Base-by-base conservation (phyloP, 2,797 vertebrate species). In the Mareca penelope region DNA sequence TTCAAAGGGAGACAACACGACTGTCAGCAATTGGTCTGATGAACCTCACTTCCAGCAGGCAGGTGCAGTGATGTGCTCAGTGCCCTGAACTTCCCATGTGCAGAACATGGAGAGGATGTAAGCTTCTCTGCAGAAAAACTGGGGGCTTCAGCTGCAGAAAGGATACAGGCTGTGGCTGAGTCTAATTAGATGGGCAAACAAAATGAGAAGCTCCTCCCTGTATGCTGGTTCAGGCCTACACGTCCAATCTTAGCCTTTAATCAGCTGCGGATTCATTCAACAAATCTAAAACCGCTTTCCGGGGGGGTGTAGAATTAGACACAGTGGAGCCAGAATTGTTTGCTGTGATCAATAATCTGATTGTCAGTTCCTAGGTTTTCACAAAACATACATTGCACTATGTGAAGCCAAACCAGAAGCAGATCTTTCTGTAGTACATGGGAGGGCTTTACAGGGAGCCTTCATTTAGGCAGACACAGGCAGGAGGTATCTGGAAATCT, bases 401-500 rank as follows among this genome's bases (percentile, higher is more conserved):
- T 82, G 69, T 28, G 83, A 94, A 94, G 95, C 85, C 89, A 93
- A 94, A 92, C 77, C 88, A 97, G 95, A 93, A 95, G 89, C 83
- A 94, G 91, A 93, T 89, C 93, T 91, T 96, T 96, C 67, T 93
- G 90, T 95, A 94, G 90, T 90, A 87, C 93, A 97, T 93, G 91
- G 93, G 95, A 94, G 93, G 93, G 88, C 95, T 96, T 95, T 89
- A 90, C 88, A 94, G 91, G 91, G 90, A 95, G 91, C 88, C 70
- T 94, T 89, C 75, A 88, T 89, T 94, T 69, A 59, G 61, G 65
- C 88, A 97, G 80, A 55, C 88, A 60, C 94, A 93, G 88, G 80
- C 85, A 90, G 95, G 93, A 95, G 89, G 94, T 92, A 95, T 93
- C 85, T 95, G 88, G 75, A 93, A 94, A 90, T 95, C 92, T 96